Evolutionary conservation across 2,113 vertebrate species (phyloP).

Genomic region (Misgurnus mizolepis): DNA sequence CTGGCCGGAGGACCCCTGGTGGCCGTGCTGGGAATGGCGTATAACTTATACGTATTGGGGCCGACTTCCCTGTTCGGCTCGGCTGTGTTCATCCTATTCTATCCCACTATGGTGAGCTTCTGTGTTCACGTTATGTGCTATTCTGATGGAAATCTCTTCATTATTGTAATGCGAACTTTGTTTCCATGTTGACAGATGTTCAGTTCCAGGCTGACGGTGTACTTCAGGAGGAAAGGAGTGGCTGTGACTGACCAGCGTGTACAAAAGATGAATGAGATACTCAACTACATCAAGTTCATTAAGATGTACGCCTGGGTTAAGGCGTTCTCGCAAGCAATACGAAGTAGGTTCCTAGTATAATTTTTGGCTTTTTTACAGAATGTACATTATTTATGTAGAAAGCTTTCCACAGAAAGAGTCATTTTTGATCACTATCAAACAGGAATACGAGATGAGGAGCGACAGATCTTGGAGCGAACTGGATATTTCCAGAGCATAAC

Average conservation of each 20-base stretch:
- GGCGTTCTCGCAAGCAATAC: constrained; percentile 86
- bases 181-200: constrained; percentile 82
- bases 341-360: constrained; percentile 74
- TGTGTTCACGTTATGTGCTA: neutral
- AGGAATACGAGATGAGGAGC: constrained; percentile 88
- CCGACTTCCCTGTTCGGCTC: constrained; percentile 91
- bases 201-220: constrained; percentile 87
- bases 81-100: constrained; percentile 91
- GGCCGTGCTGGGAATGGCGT: constrained; percentile 86
- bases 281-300: constrained; percentile 92
- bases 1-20: constrained; percentile 89
- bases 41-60: constrained; percentile 86
- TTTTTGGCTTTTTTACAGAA: too few relatives aligned
- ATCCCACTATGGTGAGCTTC: constrained; percentile 87
- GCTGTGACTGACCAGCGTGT: constrained; percentile 87
- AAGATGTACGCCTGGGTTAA: constrained; percentile 98
- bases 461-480: constrained; percentile 79
- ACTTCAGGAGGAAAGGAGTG: constrained; percentile 88
- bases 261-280: constrained; percentile 95
- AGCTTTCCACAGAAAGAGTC: neutral
- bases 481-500: constrained; percentile 95
- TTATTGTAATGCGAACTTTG: neutral
- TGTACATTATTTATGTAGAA: neutral
- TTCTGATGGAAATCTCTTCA: neutral
- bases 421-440: neutral